Base-by-base conservation (phyloP, 2,113 vertebrate genomes). In the Phainopepla nitens region DNA sequence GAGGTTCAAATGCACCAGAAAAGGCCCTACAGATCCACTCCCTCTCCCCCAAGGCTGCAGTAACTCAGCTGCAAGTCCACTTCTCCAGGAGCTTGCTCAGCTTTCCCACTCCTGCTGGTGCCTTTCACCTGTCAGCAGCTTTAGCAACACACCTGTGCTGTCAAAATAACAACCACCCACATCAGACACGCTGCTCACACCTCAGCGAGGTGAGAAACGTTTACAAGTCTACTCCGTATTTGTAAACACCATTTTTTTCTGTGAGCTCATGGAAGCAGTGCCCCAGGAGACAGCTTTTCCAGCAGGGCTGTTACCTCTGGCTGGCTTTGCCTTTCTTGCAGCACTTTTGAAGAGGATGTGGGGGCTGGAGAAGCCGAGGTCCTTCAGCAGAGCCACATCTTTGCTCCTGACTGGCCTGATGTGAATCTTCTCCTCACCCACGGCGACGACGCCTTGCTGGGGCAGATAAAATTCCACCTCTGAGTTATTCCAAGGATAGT, bases 331-430 rank as follows among this genome's bases (percentile, higher is more conserved):
- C 49, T 10, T 36, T 49, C 27, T 2, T 10, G 39, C 4, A 2
- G 61, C 36, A 17, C 29, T 82, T 64, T 47, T 95, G 87, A 95
- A 97, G 69, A 97, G 21, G 72, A 97, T 60, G 78, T 98, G 97
- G 22, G 96, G 95, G 44, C 49, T 97, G 33, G 81, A 81, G 13
- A 78, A 64, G 33, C 57, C 29, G 0, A 92, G 41, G 15, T 73
- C 57, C 66, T 58, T 71, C 87, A 93, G 75, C 68, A 91, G 82
- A 11, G 20, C 39, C 66, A 14, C 8, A 29, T 97, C 81, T 87
- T 85, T 92, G 45, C 62, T 94, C 90, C 73, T 96, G 51, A 97
- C 71, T 1, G 96, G 97, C 56, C 54, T 95, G 62, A 98, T 72
- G 19, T 91, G 61, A 78, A 96, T 17, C 62, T 78, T 76, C 35